Evolutionary conservation across 2,888 invertebrate species (phyloP), one percentile per base, ranked within the genome.

Genomic region (Protophormia terraenovae): DNA sequence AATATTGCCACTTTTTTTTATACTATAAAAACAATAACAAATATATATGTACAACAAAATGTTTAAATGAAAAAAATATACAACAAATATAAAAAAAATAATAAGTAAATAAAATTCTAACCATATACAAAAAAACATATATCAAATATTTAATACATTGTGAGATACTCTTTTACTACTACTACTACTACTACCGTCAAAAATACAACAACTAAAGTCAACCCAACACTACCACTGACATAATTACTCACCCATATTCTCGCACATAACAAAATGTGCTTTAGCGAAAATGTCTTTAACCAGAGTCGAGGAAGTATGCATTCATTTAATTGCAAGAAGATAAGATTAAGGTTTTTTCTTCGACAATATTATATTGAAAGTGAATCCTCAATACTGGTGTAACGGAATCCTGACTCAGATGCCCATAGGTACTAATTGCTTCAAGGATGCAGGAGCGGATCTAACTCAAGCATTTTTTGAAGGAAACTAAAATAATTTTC

Each of bases 31-130:
- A 19, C 55, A 60, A 58, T 53, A 58, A 50, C 32, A 45, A 47
- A 45, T n/a, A 53, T 10, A 35, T 69, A 53, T 24, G n/a, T 64
- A 53, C n/a, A 47, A 84, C 77, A 41, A 62, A 27, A n/a, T n/a
- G 27, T 78, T 38, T 78, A 24, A 83, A 55, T 19, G 60, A 75
- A 72, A 60, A 53, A 55, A 53, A 60, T 55, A 77, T 22, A 22
- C 1, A 41, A 41, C 24, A n/a, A 41, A 45, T 38, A 62, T 3
- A 35, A 72, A 38, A 71, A 58, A 75, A 47, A 78, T 76, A 76
- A 77, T 77, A 78, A 82, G 73, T 85, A 85, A 82, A 82, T 85
- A 82, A 82, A 75, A 75, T 85, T 85, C 78, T 81, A 81, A 78
- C 53, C 71, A 60, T 78, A 67, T 64, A 66, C 45, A 64, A n/a